Evolutionary conservation across 2,888 invertebrate species (phyloP), one percentile per base, ranked within the genome.

Genomic region (Cremastinae sp.): DNA sequence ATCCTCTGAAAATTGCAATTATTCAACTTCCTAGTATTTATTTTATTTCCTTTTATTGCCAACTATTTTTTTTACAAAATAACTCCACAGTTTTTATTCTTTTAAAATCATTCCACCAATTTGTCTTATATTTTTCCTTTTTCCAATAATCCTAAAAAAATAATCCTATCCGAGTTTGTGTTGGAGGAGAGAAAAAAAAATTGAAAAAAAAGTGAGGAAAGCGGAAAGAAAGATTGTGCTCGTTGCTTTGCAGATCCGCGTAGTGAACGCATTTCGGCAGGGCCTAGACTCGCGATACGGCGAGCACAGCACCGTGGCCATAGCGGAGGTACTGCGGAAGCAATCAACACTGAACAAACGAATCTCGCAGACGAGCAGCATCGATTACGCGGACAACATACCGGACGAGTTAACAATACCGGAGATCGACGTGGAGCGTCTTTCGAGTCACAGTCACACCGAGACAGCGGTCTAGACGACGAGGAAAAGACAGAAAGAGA

Each of bases 201-300:
- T n/a, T n/a, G n/a, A 56, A 62, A 35, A 41, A 8, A 49, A 43
- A 45, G 16, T 3, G 20, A 47, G 2, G 45, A 55, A 55, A 37
- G 12, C 49, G 18, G 18, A 64, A 66, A 66, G 8, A n/a, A 66
- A 53, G 62, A 39, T 47, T 39, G 79, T 74, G 78, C 18, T 45
- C 81, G 66, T 83, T 83, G 79, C 89, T 14, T 93, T 93, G 91
- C 96, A 99, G 99, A 99, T 99, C 92, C 98, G 99, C 93, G 99
- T 99, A 93, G 98, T 99, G 93, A 99, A 99, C 93, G 99, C 99
- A 93, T 99, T 99, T 95, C 98, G 99, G 92, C 98, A 98, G 94
- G 98, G 98, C 92, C 94, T 81, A 78, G 98, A 98, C 93, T 94
- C 97, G 91, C 96, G 97, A 90, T 95, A 94, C 90, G 96, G 97